Conservation (phyloP, 2,888 invertebrate genomes). For the Ophonus ardosiacus region DNA sequence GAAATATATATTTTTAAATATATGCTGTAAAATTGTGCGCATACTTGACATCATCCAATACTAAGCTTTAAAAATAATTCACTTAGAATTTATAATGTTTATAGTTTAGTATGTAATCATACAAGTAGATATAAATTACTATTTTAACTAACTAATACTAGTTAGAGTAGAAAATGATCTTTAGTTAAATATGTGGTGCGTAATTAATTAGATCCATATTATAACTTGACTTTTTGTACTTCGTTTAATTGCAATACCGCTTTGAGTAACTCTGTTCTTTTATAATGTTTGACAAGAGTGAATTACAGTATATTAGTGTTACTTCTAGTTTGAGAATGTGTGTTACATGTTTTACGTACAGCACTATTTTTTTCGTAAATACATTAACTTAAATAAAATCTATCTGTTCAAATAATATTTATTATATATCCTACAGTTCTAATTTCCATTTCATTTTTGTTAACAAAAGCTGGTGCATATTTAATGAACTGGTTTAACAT, state of each 20-base stretch:
- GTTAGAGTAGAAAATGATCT: constrained; percentile 8
- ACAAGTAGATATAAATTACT: constrained; percentile 12
- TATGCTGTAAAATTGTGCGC: constrained; percentile 53
- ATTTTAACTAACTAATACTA: constrained; percentile 20
- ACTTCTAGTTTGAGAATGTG: constrained; percentile 22
- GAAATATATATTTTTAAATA: constrained; percentile 52
- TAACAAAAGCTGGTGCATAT: background rate
- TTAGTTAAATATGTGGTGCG: constrained; percentile 13
- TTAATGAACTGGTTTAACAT: too few species aligned
- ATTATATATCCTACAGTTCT: constrained; percentile 7
- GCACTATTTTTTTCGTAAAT: constrained; percentile 44
- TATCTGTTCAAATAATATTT: background rate
- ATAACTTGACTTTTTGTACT: constrained; percentile 2
- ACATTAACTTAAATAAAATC: constrained; percentile 50
- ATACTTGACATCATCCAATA: constrained; percentile 49
- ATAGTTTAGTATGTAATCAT: constrained; percentile 40
- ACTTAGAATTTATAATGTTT: constrained; percentile 34
- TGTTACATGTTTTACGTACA: constrained; percentile 25
- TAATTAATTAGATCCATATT: background rate
- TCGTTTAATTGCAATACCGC: constrained; percentile 22
- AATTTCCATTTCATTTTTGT: background rate
- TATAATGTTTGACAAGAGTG: constrained; percentile 37
- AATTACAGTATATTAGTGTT: constrained; percentile 3
- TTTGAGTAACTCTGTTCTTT: constrained; percentile 38
- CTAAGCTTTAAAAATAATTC: constrained; percentile 56